A percentile compares a stretch with the other conserved stretches of the same genome.
Evolutionary conservation across 53 echinoderm and acorn worm species (phyloP).

Genomic region (Paracentrotus lividus): DNA sequence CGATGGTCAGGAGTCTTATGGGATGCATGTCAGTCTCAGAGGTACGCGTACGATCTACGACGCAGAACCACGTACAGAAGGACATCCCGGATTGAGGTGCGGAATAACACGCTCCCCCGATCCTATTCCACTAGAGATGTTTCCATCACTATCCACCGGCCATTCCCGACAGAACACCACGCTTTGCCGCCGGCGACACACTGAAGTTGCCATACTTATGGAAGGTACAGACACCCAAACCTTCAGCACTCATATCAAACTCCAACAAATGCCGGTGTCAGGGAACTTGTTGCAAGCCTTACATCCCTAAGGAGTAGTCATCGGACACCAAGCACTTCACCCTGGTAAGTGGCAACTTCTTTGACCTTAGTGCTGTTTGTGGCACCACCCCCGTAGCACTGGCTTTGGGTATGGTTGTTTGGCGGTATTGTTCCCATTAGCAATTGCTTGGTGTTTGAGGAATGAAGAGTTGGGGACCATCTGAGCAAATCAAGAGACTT

Average conservation of each 20-base stretch:
- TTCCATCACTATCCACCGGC: constrained; percentile 75
- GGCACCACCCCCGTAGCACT: constrained; percentile 52
- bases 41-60: constrained; percentile 90
- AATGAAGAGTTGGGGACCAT: constrained; percentile 54
- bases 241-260: constrained; percentile 95
- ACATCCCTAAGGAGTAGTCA: constrained; percentile 97
- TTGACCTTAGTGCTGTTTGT: constrained; percentile 74
- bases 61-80: constrained; percentile 94
- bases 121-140: constrained; percentile 87
- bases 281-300: constrained; percentile 83
- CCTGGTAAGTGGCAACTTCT: constrained; percentile 85
- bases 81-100: constrained; percentile 91
- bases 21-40: constrained; percentile 83
- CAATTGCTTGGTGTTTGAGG: constrained; percentile 52
- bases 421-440: constrained; percentile 41
- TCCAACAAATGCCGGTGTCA: constrained; percentile 93
- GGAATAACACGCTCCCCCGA: constrained; percentile 91
- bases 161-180: constrained; percentile 92
- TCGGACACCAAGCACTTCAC: constrained; percentile 96
- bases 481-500: constrained; percentile 58
- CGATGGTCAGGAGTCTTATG: constrained; percentile 86
- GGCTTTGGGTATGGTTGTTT: constrained; percentile 24
- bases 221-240: constrained; percentile 94
- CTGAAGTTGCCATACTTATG: constrained; percentile 94
- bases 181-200: constrained; percentile 79